These are phyloP conservation scores for Gandaritis pyraliata DNA, from an alignment of 2,888 invertebrate genomes.

Conservation along the genomic window DNA sequence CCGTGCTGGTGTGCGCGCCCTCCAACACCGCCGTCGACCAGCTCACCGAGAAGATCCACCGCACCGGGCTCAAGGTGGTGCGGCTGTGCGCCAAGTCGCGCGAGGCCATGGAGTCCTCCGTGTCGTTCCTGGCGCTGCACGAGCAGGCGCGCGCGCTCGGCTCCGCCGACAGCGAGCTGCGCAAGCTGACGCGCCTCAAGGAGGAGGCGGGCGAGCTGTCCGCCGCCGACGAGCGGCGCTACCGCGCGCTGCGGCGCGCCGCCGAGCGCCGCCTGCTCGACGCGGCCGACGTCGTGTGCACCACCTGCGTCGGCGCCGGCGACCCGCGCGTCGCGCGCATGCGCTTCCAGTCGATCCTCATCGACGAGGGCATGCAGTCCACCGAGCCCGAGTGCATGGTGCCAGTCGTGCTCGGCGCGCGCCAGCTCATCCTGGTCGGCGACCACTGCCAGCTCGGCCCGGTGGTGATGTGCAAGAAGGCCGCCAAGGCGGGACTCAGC, in stretches of 20 bases:
- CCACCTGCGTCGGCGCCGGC: slow-evolving; percentile 99
- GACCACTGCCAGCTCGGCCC: slow-evolving; percentile 99
- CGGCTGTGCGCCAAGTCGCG: slow-evolving; percentile 98
- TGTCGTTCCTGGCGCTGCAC: slow-evolving; percentile 97
- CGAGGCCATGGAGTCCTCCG: slow-evolving; percentile 98
- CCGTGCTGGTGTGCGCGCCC: slow-evolving; percentile 98
- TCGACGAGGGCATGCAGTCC: slow-evolving; percentile 98
- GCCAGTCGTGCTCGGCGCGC: slow-evolving; percentile 98
- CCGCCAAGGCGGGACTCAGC: slow-evolving; percentile 97
- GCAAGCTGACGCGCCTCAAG: slow-evolving; percentile 97
- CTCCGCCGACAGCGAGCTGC: slow-evolving; percentile 93
- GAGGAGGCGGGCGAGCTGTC: slow-evolving; percentile 99
- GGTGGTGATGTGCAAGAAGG: slow-evolving; percentile 99
- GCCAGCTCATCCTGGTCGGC: slow-evolving; percentile 98
- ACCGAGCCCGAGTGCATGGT: slow-evolving; percentile 99
- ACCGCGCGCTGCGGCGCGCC: slow-evolving; percentile 94
- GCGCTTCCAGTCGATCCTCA: slow-evolving; percentile 97
- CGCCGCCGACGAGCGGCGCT: slow-evolving; percentile 97
- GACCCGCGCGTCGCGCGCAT: slow-evolving; percentile 96
- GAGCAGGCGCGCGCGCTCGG: slow-evolving; percentile 98
- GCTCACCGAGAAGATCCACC: slow-evolving; percentile 98
- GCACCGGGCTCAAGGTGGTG: slow-evolving; percentile 96
- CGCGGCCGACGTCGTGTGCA: slow-evolving; percentile 99
- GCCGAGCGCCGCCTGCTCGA: slow-evolving; percentile 95
- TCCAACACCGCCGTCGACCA: slow-evolving; percentile 99